Evolutionary conservation across 2,113 vertebrate genomes (phyloP).

Genomic region (Pogona vitticeps): DNA sequence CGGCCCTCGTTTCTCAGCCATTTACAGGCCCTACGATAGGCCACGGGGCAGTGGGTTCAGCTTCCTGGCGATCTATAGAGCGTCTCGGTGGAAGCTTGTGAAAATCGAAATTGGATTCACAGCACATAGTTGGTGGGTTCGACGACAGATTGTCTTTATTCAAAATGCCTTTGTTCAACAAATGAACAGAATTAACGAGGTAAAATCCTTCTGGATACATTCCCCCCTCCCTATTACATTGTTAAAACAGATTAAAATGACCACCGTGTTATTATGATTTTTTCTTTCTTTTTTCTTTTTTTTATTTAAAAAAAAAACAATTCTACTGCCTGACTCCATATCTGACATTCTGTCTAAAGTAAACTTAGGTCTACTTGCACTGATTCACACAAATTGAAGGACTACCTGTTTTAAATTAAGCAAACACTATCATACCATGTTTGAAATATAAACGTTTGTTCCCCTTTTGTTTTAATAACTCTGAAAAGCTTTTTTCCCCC

Average conservation of each 20-base stretch:
- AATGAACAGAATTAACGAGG: slow-evolving; percentile 91
- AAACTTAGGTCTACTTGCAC: slow-evolving; percentile 87
- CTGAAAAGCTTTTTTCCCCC: slow-evolving; percentile 60
- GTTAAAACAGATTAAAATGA: slow-evolving; percentile 83
- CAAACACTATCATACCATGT: slow-evolving; percentile 76
- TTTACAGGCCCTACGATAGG: background rate
- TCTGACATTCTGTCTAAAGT: slow-evolving; percentile 87
- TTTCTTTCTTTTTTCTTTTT: slow-evolving; percentile 70
- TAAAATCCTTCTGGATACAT: slow-evolving; percentile 92
- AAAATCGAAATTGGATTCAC: slow-evolving; percentile 59
- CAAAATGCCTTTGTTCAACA: slow-evolving; percentile 93
- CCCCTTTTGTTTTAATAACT: slow-evolving; percentile 37
- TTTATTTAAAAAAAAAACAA: slow-evolving; percentile 75
- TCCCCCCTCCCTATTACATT: slow-evolving; percentile 81
- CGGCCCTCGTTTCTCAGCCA: background rate
- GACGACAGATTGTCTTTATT: slow-evolving; percentile 99
- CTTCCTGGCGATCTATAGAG: background rate
- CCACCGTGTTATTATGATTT: slow-evolving; percentile 73
- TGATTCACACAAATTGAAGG: slow-evolving; percentile 87
- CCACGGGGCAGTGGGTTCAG: background rate
- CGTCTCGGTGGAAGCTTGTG: background rate
- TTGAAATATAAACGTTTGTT: slow-evolving; percentile 76
- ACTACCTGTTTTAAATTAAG: slow-evolving; percentile 76
- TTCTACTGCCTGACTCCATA: slow-evolving; percentile 88
- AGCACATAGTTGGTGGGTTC: slow-evolving; percentile 69